Percentiles rank a stretch among this genome's conserved stretches.
phyloP scores from a whole-genome alignment of 1,140 invertebrate genomes.

The Lutraria rhynchaena region DNA sequence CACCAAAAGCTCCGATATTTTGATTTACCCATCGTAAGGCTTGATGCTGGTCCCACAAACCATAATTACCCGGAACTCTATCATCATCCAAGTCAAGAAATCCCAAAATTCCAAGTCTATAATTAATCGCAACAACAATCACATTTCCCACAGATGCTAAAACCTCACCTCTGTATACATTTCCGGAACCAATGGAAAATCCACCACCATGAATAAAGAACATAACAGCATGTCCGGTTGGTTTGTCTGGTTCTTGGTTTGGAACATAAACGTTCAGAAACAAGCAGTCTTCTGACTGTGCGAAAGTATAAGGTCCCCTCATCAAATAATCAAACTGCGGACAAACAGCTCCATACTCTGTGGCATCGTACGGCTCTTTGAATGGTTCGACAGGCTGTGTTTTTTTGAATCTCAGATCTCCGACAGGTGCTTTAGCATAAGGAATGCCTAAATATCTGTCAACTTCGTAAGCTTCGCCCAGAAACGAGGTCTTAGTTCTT shows the following conservation, averaged over 20 bases:
- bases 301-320: not conserved
- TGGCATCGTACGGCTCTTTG: conserved; percentile 89
- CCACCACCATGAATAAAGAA: conserved; percentile 98
- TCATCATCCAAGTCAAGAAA: conserved; percentile 95
- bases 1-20: conserved; percentile 85
- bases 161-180: conserved; percentile 94
- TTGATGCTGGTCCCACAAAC: conserved; percentile 89
- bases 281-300: conserved; percentile 41
- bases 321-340: conserved; percentile 25
- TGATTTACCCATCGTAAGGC: conserved; percentile 78
- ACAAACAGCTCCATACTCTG: conserved; percentile 86
- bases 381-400: conserved; percentile 90
- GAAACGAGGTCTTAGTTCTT: not conserved
- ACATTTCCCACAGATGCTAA: conserved; percentile 89
- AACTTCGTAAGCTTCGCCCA: conserved; percentile 85
- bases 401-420: conserved; percentile 93
- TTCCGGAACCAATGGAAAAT: conserved; percentile 91
- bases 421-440: conserved; percentile 95
- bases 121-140: conserved; percentile 96
- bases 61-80: conserved; percentile 87
- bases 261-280: conserved; percentile 23
- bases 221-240: conserved; percentile 85
- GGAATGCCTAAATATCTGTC: conserved; percentile 96
- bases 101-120: conserved; percentile 92
- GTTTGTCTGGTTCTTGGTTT: not conserved